These are phyloP conservation scores for Micrasema longulum DNA, from an alignment of 1,140 invertebrate species.

Conservation along the genomic window DNA sequence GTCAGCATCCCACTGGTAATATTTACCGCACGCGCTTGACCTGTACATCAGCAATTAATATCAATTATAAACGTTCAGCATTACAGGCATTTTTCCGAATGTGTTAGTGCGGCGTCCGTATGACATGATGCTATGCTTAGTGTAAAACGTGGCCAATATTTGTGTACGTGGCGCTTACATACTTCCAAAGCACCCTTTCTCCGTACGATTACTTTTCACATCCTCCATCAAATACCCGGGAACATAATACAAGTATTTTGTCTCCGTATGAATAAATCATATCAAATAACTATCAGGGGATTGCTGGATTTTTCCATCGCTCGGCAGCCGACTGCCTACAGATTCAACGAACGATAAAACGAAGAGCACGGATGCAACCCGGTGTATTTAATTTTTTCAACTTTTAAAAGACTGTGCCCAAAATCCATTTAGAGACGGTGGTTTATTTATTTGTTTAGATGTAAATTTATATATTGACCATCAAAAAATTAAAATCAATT, in stretches of 20 bases:
- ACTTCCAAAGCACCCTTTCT: not conserved
- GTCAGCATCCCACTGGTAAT: no score
- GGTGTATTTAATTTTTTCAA: no score
- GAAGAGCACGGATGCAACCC: not conserved
- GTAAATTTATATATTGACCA: no score
- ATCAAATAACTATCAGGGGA: slow-evolving; percentile 56
- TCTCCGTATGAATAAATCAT: slow-evolving; percentile 56
- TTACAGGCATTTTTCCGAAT: no score
- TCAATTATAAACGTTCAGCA: no score
- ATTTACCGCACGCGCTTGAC: no score
- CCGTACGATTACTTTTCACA: slow-evolving; percentile 46
- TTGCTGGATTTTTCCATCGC: slow-evolving; percentile 53
- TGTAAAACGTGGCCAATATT: no score
- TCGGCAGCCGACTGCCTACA: slow-evolving; percentile 37
- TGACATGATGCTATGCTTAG: no score
- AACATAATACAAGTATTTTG: slow-evolving; percentile 54
- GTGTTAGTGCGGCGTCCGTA: no score
- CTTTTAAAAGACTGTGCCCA: not conserved
- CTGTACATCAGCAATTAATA: no score
- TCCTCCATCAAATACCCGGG: slow-evolving; percentile 46
- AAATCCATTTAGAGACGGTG: not conserved
- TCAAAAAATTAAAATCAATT: no score
- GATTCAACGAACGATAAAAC: slow-evolving; percentile 33
- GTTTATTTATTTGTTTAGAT: no score
- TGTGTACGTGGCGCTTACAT: slow-evolving; percentile 8